A percentile compares a stretch with the other conserved stretches of the same genome.
Evolutionary conservation across 2,888 invertebrate species (phyloP).

Genomic region (Erpobdella octoculata): DNA sequence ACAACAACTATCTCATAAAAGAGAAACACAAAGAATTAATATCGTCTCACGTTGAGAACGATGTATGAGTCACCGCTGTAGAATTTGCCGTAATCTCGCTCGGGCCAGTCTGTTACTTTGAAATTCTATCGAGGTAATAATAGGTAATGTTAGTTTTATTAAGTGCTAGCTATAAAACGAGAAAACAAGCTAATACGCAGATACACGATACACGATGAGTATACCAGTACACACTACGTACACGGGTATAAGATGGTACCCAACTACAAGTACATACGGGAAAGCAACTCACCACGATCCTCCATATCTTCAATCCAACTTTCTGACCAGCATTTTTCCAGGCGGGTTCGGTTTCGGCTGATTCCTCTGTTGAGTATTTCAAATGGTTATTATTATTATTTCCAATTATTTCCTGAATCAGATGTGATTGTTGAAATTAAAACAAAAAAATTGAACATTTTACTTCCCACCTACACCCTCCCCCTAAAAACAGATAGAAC

Average conservation of each 20-base stretch:
- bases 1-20: not conserved
- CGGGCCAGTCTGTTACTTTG: conserved; percentile 39
- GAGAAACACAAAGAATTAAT: not conserved
- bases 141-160: not conserved
- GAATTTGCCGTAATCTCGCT: conserved; percentile 39
- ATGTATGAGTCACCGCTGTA: conserved; percentile 40
- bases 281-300: conserved; percentile 46
- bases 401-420: too few relatives aligned
- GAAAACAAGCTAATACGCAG: too few relatives aligned
- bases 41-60: conserved; percentile 36
- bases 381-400: not conserved
- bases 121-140: conserved; percentile 35
- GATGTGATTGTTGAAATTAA: too few relatives aligned
- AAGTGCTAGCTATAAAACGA: not conserved
- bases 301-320: conserved; percentile 48
- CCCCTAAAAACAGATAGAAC: too few relatives aligned
- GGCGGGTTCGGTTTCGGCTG: conserved; percentile 46
- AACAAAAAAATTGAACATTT: too few relatives aligned
- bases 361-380: conserved; percentile 42
- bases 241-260: not conserved
- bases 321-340: conserved; percentile 45
- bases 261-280: not conserved
- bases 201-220: too few relatives aligned
- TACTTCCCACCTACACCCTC: too few relatives aligned
- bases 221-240: too few relatives aligned